Base-by-base conservation (phyloP, 92 coral and sea anemone genomes). In the Desmophyllum pertusum region DNA sequence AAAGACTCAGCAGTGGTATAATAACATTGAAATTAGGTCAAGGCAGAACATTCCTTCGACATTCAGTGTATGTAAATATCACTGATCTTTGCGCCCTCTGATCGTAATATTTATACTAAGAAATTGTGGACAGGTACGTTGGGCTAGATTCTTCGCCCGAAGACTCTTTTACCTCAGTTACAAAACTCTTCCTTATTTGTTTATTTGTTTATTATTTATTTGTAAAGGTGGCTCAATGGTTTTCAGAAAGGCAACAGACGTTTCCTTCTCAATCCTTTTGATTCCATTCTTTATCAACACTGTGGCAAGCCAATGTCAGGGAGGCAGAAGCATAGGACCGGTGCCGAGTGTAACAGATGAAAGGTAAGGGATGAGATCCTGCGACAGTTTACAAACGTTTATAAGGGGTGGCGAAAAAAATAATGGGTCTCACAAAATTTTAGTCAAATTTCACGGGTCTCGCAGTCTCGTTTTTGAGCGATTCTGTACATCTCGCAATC, bases 301-400 rank as follows among this genome's bases (percentile, higher is more conserved):
- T 46, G 35, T 29, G 65, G 59, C 77, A 43, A 82, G 76, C 21
- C 79, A 68, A 13, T 92, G 95, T 64, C 70, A 73, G 15, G 64
- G 80, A n/a, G 92, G 89, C 11, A 80, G 84, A 75, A 90, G 39
- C 17, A 29, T 66, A 52, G 90, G 81, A 52, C 77, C 86, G 2
- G 74, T 36, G 15, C 92, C 84, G 1, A 43, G 55, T 27, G 68
- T 81, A 19, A 92, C 95, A 38, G 84, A 85, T 59, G 86, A 85
- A 78, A 81, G 95, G 95, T 89, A 51, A 59, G 35, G 7, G 25
- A 3, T 57, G 64, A 57, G 64, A 57, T 21, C 27, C 35, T 5
- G 25, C 25, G 64, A 13, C 25, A n/a, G 5, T n/a, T 57, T 57
- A 8, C 33, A 10, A 57, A 6, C 4, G 29, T 5, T n/a, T n/a